A percentile compares a stretch with the other conserved stretches of the same genome.
Evolutionary conservation across 2,797 vertebrate genomes (phyloP).

Genomic region (Xerus rutilus): DNA sequence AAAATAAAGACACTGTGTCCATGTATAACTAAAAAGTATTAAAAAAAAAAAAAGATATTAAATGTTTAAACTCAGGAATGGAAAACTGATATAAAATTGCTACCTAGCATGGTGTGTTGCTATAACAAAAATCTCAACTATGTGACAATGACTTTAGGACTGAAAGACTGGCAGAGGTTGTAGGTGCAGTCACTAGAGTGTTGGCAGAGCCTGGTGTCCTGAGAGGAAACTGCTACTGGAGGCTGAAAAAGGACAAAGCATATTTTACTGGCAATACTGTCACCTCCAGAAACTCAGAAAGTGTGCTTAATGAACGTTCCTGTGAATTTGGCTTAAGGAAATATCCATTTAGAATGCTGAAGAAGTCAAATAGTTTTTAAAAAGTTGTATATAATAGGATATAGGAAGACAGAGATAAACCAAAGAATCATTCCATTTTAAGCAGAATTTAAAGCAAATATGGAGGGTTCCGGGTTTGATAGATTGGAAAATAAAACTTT

Average conservation of each 20-base stretch:
- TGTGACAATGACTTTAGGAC: not conserved
- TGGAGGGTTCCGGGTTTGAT: not conserved
- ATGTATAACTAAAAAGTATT: too few relatives aligned
- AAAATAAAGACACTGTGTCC: too few relatives aligned
- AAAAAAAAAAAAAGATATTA: too few relatives aligned
- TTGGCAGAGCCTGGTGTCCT: not conserved
- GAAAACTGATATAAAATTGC: slow-evolving; percentile 10
- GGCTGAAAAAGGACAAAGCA: not conserved
- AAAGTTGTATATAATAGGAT: not conserved
- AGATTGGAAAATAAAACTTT: not conserved
- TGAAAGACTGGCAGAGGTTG: not conserved
- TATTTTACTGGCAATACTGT: not conserved
- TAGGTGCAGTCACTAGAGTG: not conserved
- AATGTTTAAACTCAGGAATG: not conserved
- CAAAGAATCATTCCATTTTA: not conserved
- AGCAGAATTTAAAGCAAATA: slow-evolving; percentile 34
- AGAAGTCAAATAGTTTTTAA: not conserved
- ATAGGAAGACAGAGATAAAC: slow-evolving; percentile 11
- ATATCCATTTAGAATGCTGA: slow-evolving; percentile 22
- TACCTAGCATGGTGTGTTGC: not conserved
- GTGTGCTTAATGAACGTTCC: not conserved
- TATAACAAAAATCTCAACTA: not conserved
- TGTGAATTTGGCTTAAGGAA: not conserved
- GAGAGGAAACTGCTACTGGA: not conserved
- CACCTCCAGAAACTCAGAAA: not conserved